phyloP scores from a whole-genome alignment of 2,113 vertebrate species.

The Chascanopsetta lugubris region DNA sequence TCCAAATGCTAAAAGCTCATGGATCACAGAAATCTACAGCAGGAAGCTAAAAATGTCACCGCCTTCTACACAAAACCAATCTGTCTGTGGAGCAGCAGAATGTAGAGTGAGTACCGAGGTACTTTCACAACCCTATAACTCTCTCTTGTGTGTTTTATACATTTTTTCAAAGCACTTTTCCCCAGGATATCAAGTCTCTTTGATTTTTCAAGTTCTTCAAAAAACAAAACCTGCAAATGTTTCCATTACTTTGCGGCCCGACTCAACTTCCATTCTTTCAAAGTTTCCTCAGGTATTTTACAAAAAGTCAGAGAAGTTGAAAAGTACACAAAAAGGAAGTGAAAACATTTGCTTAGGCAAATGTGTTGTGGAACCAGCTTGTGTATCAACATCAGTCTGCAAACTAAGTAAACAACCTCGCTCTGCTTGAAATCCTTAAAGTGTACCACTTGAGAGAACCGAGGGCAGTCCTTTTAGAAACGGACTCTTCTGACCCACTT shows the following conservation, averaged over 20 bases:
- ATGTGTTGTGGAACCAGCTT: neutral
- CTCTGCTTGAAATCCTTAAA: neutral
- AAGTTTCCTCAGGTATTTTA: neutral
- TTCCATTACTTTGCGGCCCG: no score
- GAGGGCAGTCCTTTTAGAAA: no score
- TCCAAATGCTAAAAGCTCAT: neutral
- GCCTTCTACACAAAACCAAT: neutral
- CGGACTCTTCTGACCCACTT: no score
- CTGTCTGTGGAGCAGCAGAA: neutral
- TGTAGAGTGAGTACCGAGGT: neutral
- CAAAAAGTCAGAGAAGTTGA: neutral
- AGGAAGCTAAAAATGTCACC: neutral
- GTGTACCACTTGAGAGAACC: no score
- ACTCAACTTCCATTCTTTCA: neutral
- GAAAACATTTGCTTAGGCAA: neutral
- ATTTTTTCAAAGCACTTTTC: neutral
- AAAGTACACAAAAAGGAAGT: neutral
- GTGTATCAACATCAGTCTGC: no score
- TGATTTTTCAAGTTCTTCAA: no score
- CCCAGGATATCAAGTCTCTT: no score
- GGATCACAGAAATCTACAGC: neutral
- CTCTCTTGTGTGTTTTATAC: neutral
- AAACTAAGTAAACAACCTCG: no score
- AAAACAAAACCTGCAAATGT: no score
- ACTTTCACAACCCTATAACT: neutral